Conservation (phyloP, 2,888 invertebrate genomes). For the Geophilus truncorum region DNA sequence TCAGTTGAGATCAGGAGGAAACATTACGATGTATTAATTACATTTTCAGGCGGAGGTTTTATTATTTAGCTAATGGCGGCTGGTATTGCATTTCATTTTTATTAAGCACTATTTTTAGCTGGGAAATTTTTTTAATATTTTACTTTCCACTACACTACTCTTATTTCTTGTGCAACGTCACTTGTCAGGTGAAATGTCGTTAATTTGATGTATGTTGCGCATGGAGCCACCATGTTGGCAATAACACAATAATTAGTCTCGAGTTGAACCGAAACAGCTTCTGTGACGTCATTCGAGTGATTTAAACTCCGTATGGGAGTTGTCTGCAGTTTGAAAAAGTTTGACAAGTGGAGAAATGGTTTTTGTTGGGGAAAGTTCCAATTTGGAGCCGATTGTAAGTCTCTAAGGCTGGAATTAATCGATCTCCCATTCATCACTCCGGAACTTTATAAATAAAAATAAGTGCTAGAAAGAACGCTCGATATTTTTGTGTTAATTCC, state of each 20-base stretch:
- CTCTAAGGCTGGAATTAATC: background rate
- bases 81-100: background rate
- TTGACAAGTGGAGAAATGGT: background rate
- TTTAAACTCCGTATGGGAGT: background rate
- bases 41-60: background rate
- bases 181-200: background rate
- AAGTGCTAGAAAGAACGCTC: no score
- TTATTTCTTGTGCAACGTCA: background rate
- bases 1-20: no score
- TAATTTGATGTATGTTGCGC: background rate
- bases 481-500: no score
- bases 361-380: background rate
- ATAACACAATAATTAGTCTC: background rate
- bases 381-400: background rate
- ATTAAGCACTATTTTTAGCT: background rate
- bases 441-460: background rate
- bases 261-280: background rate
- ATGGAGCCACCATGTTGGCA: background rate
- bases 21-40: background rate
- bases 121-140: background rate
- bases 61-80: background rate
- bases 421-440: background rate
- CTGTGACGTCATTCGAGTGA: background rate
- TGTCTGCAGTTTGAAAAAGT: background rate
- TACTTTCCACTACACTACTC: background rate